Evolutionary conservation across 2,888 invertebrate genomes (phyloP).

Genomic region (Parnassius apollo): DNA sequence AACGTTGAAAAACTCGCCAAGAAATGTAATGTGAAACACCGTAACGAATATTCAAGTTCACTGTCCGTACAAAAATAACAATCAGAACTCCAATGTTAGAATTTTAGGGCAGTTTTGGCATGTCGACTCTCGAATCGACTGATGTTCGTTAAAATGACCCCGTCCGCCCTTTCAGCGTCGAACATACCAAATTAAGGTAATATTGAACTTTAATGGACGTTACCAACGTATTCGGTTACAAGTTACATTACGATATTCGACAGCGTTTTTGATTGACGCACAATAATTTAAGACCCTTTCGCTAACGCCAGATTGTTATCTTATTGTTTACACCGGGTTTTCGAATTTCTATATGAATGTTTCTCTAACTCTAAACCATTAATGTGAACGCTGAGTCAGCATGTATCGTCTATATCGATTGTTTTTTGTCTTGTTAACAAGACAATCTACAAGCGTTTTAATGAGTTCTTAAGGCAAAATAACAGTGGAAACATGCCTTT

Average conservation of each 20-base stretch:
- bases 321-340: conserved; percentile 54
- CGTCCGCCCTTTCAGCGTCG: conserved; percentile 46
- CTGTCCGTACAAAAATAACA: conserved; percentile 12
- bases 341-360: conserved; percentile 37
- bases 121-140: conserved; percentile 13
- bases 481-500: conserved; percentile 18
- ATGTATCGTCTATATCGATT: conserved; percentile 37
- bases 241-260: conserved; percentile 44
- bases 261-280: conserved; percentile 62
- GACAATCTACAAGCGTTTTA: conserved; percentile 35
- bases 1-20: too few species aligned
- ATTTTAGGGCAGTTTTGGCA: conserved; percentile 25
- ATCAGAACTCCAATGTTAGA: conserved; percentile 19
- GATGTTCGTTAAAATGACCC: conserved; percentile 38
- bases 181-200: conserved; percentile 57
- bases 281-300: conserved; percentile 57
- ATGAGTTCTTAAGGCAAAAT: conserved; percentile 27
- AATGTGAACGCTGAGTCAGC: conserved; percentile 44
- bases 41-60: conserved; percentile 2
- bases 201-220: conserved; percentile 44
- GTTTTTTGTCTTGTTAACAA: conserved; percentile 43
- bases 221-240: conserved; percentile 33
- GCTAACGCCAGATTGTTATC: conserved; percentile 58
- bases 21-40: too few species aligned
- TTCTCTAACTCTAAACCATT: conserved; percentile 36